phyloP scores from a whole-genome alignment of 2,797 vertebrate genomes.

The Platyrinchus mystaceus region DNA sequence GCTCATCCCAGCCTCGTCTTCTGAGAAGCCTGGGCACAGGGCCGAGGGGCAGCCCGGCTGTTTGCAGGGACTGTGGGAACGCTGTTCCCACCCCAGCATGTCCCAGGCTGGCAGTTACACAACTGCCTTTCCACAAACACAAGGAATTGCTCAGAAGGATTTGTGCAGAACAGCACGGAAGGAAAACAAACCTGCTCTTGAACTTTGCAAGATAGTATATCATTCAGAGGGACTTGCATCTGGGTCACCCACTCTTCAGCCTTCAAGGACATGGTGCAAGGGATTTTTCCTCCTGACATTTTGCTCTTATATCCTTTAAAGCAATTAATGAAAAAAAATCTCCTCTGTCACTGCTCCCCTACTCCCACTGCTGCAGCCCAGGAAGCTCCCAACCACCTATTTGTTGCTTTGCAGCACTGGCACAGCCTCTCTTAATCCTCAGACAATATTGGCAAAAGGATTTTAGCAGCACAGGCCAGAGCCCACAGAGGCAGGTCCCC shows the following conservation, averaged over 20 bases:
- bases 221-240: neutral
- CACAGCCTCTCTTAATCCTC: neutral
- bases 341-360: neutral
- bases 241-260: neutral
- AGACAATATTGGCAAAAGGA: neutral
- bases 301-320: neutral
- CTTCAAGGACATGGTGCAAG: rapidly evolving
- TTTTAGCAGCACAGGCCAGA: neutral
- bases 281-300: neutral
- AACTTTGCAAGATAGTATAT: neutral
- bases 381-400: neutral
- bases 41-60: rapidly evolving
- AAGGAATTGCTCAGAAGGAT: neutral
- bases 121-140: neutral
- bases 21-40: neutral
- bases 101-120: neutral
- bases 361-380: neutral
- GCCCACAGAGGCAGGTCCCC: neutral
- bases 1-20: neutral
- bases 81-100: neutral
- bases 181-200: neutral
- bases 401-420: neutral
- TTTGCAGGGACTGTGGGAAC: neutral
- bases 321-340: neutral
- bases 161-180: neutral